These are phyloP conservation scores for Hippocampus barbouri DNA, from an alignment of 2,113 vertebrate genomes.

Conservation along the genomic window DNA sequence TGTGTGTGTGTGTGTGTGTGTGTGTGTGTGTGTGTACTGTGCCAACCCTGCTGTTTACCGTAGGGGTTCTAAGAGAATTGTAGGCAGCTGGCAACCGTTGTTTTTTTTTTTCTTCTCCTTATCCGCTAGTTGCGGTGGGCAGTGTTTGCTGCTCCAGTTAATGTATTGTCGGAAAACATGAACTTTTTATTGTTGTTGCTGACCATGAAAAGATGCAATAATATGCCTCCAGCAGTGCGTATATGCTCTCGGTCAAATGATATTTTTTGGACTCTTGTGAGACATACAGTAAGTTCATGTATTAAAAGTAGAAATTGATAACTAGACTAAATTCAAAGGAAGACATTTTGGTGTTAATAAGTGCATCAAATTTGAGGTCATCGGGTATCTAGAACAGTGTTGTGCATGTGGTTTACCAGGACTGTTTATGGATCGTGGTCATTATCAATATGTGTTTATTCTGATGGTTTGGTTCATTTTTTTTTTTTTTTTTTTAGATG, in stretches of 20 bases:
- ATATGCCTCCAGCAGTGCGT: constrained; percentile 21
- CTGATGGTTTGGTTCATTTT: background rate
- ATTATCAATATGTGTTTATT: background rate
- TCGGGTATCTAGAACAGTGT: background rate
- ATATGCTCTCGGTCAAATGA: constrained; percentile 6
- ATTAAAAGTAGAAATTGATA: background rate
- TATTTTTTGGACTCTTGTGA: background rate
- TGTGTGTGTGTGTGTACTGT: constrained; percentile 3
- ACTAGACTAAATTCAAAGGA: background rate
- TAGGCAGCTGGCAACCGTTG: constrained; percentile 52
- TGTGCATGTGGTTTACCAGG: background rate
- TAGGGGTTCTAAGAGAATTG: constrained; percentile 60
- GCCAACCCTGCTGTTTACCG: constrained; percentile 62
- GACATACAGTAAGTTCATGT: background rate
- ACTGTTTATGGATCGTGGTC: background rate
- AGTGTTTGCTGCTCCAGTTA: constrained; percentile 19
- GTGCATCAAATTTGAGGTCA: background rate
- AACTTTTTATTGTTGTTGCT: constrained; percentile 39
- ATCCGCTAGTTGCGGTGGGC: constrained; percentile 27
- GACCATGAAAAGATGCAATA: constrained; percentile 52
- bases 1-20: constrained; percentile 35
- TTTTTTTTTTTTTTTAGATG: background rate
- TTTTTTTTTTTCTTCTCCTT: constrained; percentile 13
- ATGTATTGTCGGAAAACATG: constrained; percentile 32
- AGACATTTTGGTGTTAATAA: background rate